Base-by-base conservation (phyloP, 92 coral and sea anemone genomes). In the Montipora capitata region DNA sequence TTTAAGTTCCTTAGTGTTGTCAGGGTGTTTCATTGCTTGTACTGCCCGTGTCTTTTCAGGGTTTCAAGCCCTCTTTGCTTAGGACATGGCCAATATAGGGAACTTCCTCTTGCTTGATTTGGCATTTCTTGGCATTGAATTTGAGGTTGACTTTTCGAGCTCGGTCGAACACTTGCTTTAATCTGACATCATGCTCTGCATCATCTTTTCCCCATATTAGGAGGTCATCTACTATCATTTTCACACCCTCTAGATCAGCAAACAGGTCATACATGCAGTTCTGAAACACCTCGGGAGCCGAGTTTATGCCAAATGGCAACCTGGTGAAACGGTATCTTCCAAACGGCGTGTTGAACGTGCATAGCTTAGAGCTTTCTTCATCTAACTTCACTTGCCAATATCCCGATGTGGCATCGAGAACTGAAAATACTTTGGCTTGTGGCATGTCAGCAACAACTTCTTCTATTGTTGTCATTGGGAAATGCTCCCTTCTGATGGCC, bases 31-130 rank as follows among this genome's bases (percentile, higher is more conserved):
- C 93, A 94, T 94, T 63, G 77, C 80, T 59, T 81, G 54, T 4
- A 94, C 92, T 4, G 87, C 91, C 13, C 93, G 57, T 35, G 87
- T 89, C 82, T 95, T 92, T 65, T 88, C 89, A 15, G 90, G 94
- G 91, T 80, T 86, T 92, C 48, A 86, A 68, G 4, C 93, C 91
- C 51, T 93, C 90, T 86, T 92, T 78, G 16, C 92, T 86, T 39
- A 90, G 87, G 38, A 80, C 82, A 75, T 93, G 93, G 74, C 96
- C 92, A 15, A 94, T 80, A 76, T 85, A 94, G 39, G 73, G 76
- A 39, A 91, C 94, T 85, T 91, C 51, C 7, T 45, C 92, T 13
- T 83, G 84, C 62, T 63, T 65, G 62, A 89, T 76, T 91, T 71
- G 78, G 66, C 94, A 89, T 79, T 92, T 92, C 85, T 88, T 81